Conservation (phyloP, 2,797 vertebrate species). For the Ceryle rudis region DNA sequence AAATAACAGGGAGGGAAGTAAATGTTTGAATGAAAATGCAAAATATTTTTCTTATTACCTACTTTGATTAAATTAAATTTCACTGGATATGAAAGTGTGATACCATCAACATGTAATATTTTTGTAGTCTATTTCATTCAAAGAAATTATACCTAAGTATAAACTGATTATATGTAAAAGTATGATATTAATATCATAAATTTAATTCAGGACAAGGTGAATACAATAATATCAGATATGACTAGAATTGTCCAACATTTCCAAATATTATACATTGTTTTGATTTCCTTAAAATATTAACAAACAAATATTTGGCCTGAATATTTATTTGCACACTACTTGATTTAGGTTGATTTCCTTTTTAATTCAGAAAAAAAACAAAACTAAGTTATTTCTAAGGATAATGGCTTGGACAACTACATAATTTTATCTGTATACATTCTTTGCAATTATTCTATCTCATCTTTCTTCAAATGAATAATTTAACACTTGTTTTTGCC, state of each 20-base stretch:
- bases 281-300: background rate
- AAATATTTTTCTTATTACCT: background rate
- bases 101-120: background rate
- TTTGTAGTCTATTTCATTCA: background rate
- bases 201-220: background rate
- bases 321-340: background rate
- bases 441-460: background rate
- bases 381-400: background rate
- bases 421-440: background rate
- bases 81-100: background rate
- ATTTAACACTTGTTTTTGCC: background rate
- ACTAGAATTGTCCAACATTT: background rate
- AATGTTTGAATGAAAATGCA: background rate
- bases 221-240: background rate
- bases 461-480: background rate
- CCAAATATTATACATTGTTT: background rate
- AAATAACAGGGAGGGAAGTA: background rate
- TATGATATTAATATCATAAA: background rate
- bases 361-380: background rate
- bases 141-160: background rate
- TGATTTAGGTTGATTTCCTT: background rate
- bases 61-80: background rate
- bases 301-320: background rate
- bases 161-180: background rate
- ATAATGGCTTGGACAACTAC: background rate